phyloP scores from a whole-genome alignment of 2,113 vertebrate species.

The Ophiodon elongatus region DNA sequence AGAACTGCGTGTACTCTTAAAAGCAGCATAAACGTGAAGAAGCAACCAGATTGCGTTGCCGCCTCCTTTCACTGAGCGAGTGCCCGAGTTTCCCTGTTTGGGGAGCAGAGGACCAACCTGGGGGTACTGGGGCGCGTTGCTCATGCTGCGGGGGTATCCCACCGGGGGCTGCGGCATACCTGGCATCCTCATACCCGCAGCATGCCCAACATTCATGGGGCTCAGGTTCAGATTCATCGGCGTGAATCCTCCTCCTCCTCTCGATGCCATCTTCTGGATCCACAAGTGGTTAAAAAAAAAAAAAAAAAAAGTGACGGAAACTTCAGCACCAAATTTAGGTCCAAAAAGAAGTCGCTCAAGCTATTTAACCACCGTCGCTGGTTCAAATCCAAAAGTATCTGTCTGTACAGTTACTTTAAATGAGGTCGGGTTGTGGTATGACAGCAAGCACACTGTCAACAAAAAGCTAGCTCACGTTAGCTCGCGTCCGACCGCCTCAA shows the following conservation, averaged over 20 bases:
- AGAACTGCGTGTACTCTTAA: background rate
- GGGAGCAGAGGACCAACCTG: slow-evolving; percentile 66
- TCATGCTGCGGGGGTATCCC: slow-evolving; percentile 79
- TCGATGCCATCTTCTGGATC: slow-evolving; percentile 74
- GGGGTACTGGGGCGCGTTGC: slow-evolving; percentile 73
- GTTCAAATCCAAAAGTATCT: too few species aligned
- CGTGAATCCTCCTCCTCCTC: slow-evolving; percentile 78
- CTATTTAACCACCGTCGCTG: background rate
- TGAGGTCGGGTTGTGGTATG: slow-evolving; percentile 47
- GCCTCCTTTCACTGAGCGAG: background rate
- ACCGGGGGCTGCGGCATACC: slow-evolving; percentile 75
- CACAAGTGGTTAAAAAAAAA: slow-evolving; percentile 69
- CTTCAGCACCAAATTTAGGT: slow-evolving; percentile 5
- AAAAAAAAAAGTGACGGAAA: slow-evolving; percentile 48
- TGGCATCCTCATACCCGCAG: slow-evolving; percentile 79
- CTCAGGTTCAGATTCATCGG: slow-evolving; percentile 77
- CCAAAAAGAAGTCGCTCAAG: background rate
- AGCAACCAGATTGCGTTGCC: background rate
- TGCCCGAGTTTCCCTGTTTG: background rate
- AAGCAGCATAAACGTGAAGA: background rate
- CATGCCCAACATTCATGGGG: slow-evolving; percentile 76
- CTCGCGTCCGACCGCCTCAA: slow-evolving; percentile 48
- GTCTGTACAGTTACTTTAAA: background rate
- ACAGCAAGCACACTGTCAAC: slow-evolving; percentile 76
- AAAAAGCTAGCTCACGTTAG: slow-evolving; percentile 77